Conservation (phyloP, 2,797 vertebrate species). For the Sebastes trivittatus region DNA sequence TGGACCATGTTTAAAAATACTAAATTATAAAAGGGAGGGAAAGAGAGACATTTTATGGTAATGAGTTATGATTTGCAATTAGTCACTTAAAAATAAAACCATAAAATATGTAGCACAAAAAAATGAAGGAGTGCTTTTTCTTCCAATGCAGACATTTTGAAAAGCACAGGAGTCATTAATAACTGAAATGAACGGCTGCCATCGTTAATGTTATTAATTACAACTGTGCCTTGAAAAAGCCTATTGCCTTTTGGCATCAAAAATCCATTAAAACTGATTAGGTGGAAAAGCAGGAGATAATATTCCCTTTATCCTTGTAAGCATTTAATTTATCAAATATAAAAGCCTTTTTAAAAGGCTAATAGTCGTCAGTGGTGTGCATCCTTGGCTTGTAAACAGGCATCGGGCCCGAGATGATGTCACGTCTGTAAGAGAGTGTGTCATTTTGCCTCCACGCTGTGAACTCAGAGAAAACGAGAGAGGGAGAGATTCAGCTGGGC, state of each 20-base stretch:
- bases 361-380: conserved; percentile 1
- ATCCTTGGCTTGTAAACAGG: conserved; percentile 45
- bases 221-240: neutral
- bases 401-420: conserved; percentile 62
- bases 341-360: neutral
- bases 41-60: neutral
- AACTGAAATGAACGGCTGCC: neutral
- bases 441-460: conserved; percentile 34
- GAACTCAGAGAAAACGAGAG: conserved; percentile 43
- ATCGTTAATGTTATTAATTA: neutral
- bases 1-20: neutral
- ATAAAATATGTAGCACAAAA: neutral
- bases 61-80: neutral
- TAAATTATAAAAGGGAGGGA: neutral
- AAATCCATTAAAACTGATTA: neutral
- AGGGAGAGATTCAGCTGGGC: conserved; percentile 84
- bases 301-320: neutral
- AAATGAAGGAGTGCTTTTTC: neutral
- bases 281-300: neutral
- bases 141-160: neutral
- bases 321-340: neutral
- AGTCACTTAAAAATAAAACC: neutral
- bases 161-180: neutral
- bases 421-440: conserved; percentile 52
- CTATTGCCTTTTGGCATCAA: neutral